Evolutionary conservation across 2,113 vertebrate genomes (phyloP).

Genomic region (Passer domesticus): DNA sequence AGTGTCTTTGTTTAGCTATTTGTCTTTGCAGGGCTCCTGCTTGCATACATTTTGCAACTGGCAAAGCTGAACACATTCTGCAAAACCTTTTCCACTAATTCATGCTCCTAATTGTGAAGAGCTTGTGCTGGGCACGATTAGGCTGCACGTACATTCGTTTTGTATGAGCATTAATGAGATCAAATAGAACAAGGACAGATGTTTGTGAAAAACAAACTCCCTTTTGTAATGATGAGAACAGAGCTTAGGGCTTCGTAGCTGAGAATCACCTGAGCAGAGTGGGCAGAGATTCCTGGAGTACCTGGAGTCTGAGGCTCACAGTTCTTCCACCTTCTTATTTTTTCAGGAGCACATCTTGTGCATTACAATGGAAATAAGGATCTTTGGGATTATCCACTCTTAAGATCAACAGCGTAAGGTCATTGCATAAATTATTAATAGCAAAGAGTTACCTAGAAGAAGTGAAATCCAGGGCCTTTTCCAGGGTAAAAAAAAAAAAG

Average conservation of each 20-base stretch:
- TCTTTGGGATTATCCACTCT: neutral
- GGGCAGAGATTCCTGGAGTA: neutral
- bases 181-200: conserved; percentile 35
- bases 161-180: conserved; percentile 25
- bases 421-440: neutral
- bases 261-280: neutral
- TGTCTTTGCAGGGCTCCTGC: conserved; percentile 10
- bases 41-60: neutral
- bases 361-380: neutral
- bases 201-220: conserved; percentile 12
- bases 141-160: neutral
- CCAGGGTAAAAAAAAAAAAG: neutral
- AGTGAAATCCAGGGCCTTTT: neutral
- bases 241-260: neutral
- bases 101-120: neutral
- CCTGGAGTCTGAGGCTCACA: neutral
- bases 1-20: conserved; percentile 38
- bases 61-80: neutral
- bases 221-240: neutral
- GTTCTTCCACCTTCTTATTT: neutral
- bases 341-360: neutral
- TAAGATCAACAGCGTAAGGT: neutral
- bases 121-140: neutral
- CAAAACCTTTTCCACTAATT: neutral
- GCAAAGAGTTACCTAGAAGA: neutral